Base-by-base conservation (phyloP, 2,113 vertebrate genomes). In the Oncorhynchus kisutch region DNA sequence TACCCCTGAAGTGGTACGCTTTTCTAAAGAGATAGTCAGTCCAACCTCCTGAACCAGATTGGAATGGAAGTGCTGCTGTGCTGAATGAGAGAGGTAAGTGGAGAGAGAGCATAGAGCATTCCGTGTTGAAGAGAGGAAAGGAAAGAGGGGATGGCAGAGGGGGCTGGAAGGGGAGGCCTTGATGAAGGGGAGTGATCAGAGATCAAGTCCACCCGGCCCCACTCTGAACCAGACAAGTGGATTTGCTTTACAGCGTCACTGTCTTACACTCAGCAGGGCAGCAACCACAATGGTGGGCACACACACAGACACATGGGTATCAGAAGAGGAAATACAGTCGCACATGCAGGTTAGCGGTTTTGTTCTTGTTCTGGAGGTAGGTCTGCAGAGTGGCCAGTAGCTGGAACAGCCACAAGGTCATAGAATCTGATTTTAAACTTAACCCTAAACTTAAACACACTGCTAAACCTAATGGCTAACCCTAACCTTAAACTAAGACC, bases 161-260 rank as follows among this genome's bases (percentile, higher is more conserved):
- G 3, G 12, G 70, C 64, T 45, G 39, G 39, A 9, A 45, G 9
- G 2, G 9, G 39, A 45, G 39, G 39, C 39, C 68, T 72, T 88
- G 87, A 91, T 89, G 81, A 89, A 86, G 82, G 80, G 81, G 70
- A 84, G 77, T 59, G 84, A 88, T 81, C 76, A 86, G 75, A 68
- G 14, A 45, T 85, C 88, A 90, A 83, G 78, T 84, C 81, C 51
- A 54, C 16, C 51, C 12, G 16, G 51, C 12, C 16, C 51, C 29
- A 27, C 45, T 57, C 72, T 78, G 78, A 86, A 85, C 87, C 82
- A 80, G 85, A 83, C 74, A 76, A 86, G 82, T 83, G 77, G 82
- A 85, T 88, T 87, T 81, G 86, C 78, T 88, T 29, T 3, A 34
- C 29, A n/a, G 31, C 31, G 20, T 87, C 82, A 88, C 78, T 87